Base-by-base conservation (phyloP, 2,797 vertebrate genomes). In the Urocyon cinereoargenteus region DNA sequence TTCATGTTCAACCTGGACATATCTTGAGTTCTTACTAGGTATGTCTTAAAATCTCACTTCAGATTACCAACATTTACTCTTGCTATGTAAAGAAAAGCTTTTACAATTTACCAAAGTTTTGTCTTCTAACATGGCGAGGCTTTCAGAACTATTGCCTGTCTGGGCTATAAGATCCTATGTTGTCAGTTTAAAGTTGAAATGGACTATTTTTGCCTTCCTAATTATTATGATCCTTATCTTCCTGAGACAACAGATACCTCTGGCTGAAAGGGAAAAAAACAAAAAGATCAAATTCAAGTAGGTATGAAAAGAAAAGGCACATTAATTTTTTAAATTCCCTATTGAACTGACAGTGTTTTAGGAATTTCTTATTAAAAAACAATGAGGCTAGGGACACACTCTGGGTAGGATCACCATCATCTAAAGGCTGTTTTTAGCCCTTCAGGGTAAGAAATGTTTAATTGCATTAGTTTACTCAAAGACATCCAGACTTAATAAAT, bases 161-260 rank as follows among this genome's bases (percentile, higher is more conserved):
- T 53, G 61, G 6, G 22, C 6, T 84, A 1, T 13, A 64, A 89
- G 75, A 91, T 68, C 22, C 12, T 12, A 57, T 89, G 95, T 92
- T 86, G 31, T 59, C 36, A 86, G 31, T 86, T 57, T 84, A 77
- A 97, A 45, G 16, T 83, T 87, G 64, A 86, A 96, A 90, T 4
- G 21, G 1, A 61, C 26, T 93, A 40, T 55, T 45, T 91, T 91
- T 97, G 15, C 6, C 36, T 51, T 91, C 10, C 31, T 85, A 85
- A 62, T 70, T 79, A 83, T 36, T 87, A 21, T 0, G 31, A 14
- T 93, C 14, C 36, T 28, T 91, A 40, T 61, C 21, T 45, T 49
- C 11, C 22, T 88, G 51, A 82, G 31, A 15, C 72, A 92, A 90
- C 59, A 12, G n/a, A 86, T 89, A 88, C 1, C 16, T 59, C 34